These are phyloP conservation scores for Nebria ingens DNA, from an alignment of 1,140 invertebrate species.

Conservation along the genomic window DNA sequence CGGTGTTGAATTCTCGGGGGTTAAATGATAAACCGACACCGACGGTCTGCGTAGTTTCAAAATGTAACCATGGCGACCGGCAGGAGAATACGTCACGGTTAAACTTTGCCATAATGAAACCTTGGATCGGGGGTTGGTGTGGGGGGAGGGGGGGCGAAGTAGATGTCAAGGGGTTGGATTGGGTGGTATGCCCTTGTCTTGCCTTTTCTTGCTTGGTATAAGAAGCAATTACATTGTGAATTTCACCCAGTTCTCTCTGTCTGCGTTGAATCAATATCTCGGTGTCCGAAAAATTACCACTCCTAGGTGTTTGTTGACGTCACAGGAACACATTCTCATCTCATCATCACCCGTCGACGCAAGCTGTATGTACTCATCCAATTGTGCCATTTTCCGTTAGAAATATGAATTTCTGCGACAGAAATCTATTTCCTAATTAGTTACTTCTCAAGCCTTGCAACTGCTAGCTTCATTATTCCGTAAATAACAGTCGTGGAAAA, in stretches of 20 bases:
- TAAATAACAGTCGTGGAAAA: too few species aligned
- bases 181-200: too few species aligned
- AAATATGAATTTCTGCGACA: too few species aligned
- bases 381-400: too few species aligned
- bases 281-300: background rate
- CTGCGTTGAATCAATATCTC: background rate
- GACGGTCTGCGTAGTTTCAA: background rate
- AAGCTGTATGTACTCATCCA: too few species aligned
- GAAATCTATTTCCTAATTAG: too few species aligned
- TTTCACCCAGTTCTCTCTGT: background rate
- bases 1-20: background rate
- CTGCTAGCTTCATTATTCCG: too few species aligned
- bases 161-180: too few species aligned
- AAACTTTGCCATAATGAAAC: constrained; percentile 2
- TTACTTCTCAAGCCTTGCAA: too few species aligned
- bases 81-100: constrained; percentile 6
- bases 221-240: background rate
- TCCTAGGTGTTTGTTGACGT: background rate
- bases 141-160: too few species aligned
- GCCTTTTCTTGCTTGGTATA: too few species aligned
- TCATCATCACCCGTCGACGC: background rate
- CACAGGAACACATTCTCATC: background rate
- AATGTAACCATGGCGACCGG: background rate
- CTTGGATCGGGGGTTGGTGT: background rate
- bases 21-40: background rate